Percentiles rank a stretch among this genome's conserved stretches.
Evolutionary conservation across 2,113 vertebrate genomes (phyloP).

Genomic region (Grammatotria lemairii): DNA sequence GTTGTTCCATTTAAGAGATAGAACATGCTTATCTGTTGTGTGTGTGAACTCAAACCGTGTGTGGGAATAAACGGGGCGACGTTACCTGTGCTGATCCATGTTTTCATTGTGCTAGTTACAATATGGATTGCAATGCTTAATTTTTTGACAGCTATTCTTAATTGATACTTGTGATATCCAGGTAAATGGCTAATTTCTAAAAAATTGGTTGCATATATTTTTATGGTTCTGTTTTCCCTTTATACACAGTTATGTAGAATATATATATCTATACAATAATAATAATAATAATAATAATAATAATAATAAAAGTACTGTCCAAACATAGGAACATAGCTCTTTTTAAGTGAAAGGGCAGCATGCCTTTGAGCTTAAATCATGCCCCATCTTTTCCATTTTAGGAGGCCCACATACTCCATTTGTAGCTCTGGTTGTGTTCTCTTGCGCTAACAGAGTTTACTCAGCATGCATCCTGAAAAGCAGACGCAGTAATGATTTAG

Average conservation of each 20-base stretch:
- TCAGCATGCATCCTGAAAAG: slow-evolving; percentile 56
- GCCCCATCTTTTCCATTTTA: slow-evolving; percentile 20
- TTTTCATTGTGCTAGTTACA: not conserved
- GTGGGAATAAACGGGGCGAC: not conserved
- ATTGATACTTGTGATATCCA: not conserved
- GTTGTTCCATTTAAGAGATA: slow-evolving; percentile 71
- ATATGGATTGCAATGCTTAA: not conserved
- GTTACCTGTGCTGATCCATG: not conserved
- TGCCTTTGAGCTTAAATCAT: not conserved
- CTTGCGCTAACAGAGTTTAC: slow-evolving; percentile 43
- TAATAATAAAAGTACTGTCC: not conserved
- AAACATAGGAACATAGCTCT: not conserved
- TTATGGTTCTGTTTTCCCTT: not conserved
- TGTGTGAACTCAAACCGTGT: slow-evolving; percentile 10
- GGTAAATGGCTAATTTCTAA: not conserved
- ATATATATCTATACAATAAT: not conserved
- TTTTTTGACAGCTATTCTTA: not conserved
- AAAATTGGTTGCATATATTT: not conserved
- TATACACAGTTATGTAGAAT: not conserved
- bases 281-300: not conserved
- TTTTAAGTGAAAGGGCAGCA: not conserved
- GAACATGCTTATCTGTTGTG: slow-evolving; percentile 48
- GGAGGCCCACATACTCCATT: not conserved
- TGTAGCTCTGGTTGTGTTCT: not conserved
- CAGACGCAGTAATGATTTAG: slow-evolving; percentile 62